A percentile compares a stretch with the other conserved stretches of the same genome.
Conservation (phyloP, 2,888 invertebrate species). For the Nephrotoma flavescens region DNA sequence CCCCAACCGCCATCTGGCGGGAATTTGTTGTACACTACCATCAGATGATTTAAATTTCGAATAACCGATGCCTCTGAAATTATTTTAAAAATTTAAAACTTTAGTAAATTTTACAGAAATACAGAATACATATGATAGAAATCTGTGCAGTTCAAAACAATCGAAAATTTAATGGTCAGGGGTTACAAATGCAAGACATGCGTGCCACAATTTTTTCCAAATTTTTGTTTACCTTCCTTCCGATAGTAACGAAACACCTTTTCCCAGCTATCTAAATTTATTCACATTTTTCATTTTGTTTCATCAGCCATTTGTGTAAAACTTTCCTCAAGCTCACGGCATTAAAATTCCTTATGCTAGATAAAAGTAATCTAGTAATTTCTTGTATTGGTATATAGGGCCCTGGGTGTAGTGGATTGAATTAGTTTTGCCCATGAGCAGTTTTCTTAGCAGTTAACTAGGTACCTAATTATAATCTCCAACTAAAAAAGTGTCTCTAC, state of each 20-base stretch:
- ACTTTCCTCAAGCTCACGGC: neutral
- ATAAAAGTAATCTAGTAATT: too few species aligned
- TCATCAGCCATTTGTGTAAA: neutral
- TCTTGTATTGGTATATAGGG: too few species aligned
- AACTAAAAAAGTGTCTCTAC: too few species aligned
- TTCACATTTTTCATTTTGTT: neutral
- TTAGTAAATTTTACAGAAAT: neutral
- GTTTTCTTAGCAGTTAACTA: too few species aligned
- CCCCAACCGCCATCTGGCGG: conserved; percentile 59
- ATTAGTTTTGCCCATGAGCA: too few species aligned
- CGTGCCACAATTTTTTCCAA: neutral
- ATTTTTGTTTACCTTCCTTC: neutral
- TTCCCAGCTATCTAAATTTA: neutral
- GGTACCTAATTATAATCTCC: too few species aligned
- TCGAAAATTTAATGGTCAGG: neutral
- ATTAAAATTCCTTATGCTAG: too few species aligned
- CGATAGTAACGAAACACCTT: neutral
- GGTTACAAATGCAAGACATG: neutral
- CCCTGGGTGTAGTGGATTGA: too few species aligned
- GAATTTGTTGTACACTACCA: conserved; percentile 8
- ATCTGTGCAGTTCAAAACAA: neutral
- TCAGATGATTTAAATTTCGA: neutral
- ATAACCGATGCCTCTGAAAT: neutral
- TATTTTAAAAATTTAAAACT: neutral
- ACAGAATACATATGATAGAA: neutral